Percentiles rank a stretch among this genome's conserved stretches.
These are phyloP conservation scores for Spisula solida DNA, from an alignment of 2,888 invertebrate species.

Conservation along the genomic window DNA sequence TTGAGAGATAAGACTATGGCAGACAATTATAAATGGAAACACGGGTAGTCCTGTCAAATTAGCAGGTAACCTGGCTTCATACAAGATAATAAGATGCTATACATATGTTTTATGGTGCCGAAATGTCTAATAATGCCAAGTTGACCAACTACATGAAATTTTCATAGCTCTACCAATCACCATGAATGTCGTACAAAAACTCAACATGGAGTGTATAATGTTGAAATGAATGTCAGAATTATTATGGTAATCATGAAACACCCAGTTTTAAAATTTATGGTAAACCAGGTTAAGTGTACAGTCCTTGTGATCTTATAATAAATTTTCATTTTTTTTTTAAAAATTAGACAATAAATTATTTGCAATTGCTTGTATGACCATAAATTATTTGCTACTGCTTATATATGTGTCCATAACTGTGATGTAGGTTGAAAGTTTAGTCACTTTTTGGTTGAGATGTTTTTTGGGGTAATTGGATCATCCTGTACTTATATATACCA, in stretches of 20 bases:
- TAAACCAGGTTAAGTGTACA: too few species aligned
- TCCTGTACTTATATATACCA: too few species aligned
- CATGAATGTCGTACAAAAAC: background rate
- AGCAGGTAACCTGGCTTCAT: slow-evolving; percentile 6
- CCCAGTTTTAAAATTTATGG: background rate
- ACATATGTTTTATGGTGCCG: slow-evolving; percentile 22
- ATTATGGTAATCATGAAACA: background rate
- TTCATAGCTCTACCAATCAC: background rate
- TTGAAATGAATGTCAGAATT: slow-evolving; percentile 15
- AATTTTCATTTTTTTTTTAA: too few species aligned
- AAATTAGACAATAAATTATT: too few species aligned
- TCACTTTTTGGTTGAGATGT: too few species aligned
- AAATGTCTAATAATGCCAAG: slow-evolving; percentile 14
- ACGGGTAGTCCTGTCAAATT: slow-evolving; percentile 25
- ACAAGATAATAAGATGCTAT: background rate
- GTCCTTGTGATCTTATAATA: too few species aligned
- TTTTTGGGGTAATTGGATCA: too few species aligned
- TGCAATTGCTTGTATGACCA: too few species aligned
- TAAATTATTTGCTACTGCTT: too few species aligned
- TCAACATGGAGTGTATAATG: background rate
- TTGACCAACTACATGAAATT: background rate
- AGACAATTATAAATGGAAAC: slow-evolving; percentile 23
- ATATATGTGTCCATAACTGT: too few species aligned
- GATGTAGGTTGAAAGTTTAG: too few species aligned
- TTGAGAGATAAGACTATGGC: slow-evolving; percentile 9